phyloP scores from a whole-genome alignment of 2,888 invertebrate genomes.

The Standfussiana lucernea region DNA sequence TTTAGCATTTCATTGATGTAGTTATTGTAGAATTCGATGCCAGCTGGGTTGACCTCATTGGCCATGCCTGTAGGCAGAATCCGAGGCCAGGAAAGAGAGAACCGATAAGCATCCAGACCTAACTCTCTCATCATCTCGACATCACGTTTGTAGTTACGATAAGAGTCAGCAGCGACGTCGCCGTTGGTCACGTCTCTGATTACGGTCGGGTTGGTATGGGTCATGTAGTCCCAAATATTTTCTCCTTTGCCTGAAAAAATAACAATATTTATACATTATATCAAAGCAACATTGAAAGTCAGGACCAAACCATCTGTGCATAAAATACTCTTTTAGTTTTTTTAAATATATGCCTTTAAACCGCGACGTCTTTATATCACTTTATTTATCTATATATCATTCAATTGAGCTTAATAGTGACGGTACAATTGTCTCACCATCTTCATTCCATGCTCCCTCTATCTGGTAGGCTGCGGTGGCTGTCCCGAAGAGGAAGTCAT shows the following conservation, averaged over 20 bases:
- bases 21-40: conserved; percentile 92
- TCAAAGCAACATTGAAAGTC: too few species aligned
- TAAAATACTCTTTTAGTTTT: too few species aligned
- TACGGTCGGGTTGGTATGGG: conserved; percentile 71
- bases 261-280: neutral
- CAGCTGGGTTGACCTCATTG: conserved; percentile 89
- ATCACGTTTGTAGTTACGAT: conserved; percentile 91
- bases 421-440: conserved; percentile 65
- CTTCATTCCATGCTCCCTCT: conserved; percentile 77
- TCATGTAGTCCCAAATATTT: conserved; percentile 77
- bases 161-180: conserved; percentile 90
- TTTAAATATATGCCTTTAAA: too few species aligned
- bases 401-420: neutral
- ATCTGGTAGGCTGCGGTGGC: conserved; percentile 79
- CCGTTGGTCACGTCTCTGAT: conserved; percentile 84
- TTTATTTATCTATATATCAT: too few species aligned
- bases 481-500: conserved; percentile 73
- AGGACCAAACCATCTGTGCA: too few species aligned
- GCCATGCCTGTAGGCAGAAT: conserved; percentile 90
- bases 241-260: conserved; percentile 71
- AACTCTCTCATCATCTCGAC: conserved; percentile 84
- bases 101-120: conserved; percentile 87
- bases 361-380: too few species aligned
- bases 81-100: conserved; percentile 92
- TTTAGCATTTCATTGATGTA: conserved; percentile 91